Percentiles rank a stretch among this genome's conserved stretches.
Conservation (phyloP, 1,140 invertebrate genomes). For the Thaumatotibia leucotreta region DNA sequence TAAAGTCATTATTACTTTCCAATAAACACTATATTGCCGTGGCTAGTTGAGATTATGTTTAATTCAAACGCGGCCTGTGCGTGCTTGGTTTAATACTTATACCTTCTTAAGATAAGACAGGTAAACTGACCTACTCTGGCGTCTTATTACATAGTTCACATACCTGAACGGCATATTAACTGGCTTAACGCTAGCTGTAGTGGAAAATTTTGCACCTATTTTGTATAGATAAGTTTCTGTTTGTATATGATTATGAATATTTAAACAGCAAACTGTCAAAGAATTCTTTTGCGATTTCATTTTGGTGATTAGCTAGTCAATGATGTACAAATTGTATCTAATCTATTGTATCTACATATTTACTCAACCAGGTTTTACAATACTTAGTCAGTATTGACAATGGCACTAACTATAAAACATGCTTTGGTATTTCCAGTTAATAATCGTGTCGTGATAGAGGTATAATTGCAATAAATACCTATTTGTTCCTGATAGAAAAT, state of each 20-base stretch:
- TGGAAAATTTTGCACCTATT: neutral
- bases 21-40: neutral
- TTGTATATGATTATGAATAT: neutral
- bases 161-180: conserved; percentile 2
- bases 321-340: too few relatives aligned
- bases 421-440: too few relatives aligned
- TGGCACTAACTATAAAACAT: too few relatives aligned
- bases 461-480: too few relatives aligned
- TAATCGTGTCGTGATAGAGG: too few relatives aligned
- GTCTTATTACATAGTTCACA: conserved; percentile 3
- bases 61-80: neutral
- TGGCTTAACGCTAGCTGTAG: neutral
- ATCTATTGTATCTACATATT: too few relatives aligned
- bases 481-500: too few relatives aligned
- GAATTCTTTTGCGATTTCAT: neutral
- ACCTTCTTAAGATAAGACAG: conserved; percentile 7
- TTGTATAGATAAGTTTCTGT: neutral
- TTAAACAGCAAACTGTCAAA: neutral
- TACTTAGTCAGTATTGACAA: too few relatives aligned
- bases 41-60: neutral
- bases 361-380: too few relatives aligned
- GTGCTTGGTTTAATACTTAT: neutral
- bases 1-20: neutral
- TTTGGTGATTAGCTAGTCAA: too few relatives aligned
- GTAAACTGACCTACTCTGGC: conserved; percentile 12